These are phyloP conservation scores for Cheilosia vulpina DNA, from an alignment of 2,888 invertebrate genomes.

Conservation along the genomic window DNA sequence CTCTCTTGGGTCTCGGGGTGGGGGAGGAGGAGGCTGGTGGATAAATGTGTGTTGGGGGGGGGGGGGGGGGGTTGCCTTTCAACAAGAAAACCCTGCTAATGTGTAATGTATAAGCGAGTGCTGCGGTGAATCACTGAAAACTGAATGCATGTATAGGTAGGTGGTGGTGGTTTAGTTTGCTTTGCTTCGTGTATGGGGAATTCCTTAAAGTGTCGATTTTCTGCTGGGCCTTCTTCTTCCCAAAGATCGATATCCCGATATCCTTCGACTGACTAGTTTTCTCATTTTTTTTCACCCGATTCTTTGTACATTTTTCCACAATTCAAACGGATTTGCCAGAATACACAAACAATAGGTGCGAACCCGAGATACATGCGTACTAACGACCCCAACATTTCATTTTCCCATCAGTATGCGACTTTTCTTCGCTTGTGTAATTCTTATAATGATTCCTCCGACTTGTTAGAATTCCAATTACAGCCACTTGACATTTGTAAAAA, in stretches of 20 bases:
- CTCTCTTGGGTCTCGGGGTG: slow-evolving; percentile 4
- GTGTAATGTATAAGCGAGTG: slow-evolving; percentile 71
- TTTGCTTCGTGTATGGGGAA: slow-evolving; percentile 53
- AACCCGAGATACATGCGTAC: slow-evolving; percentile 64
- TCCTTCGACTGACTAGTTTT: slow-evolving; percentile 46
- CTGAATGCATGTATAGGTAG: slow-evolving; percentile 69
- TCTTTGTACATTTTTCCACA: slow-evolving; percentile 12
- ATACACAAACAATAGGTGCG: slow-evolving; percentile 15
- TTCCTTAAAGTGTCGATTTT: slow-evolving; percentile 74
- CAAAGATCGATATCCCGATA: slow-evolving; percentile 74
- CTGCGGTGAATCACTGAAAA: slow-evolving; percentile 73
- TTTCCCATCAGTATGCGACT: background rate
- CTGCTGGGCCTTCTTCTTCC: slow-evolving; percentile 33
- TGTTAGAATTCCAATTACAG: slow-evolving; percentile 57
- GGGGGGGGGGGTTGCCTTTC: slow-evolving; percentile 58
- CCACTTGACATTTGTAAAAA: slow-evolving; percentile 24
- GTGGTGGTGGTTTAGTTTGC: slow-evolving; percentile 58
- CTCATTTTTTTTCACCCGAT: slow-evolving; percentile 7
- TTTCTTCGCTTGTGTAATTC: slow-evolving; percentile 6
- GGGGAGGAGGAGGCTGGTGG: background rate
- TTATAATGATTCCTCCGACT: slow-evolving; percentile 45
- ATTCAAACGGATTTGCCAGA: slow-evolving; percentile 9
- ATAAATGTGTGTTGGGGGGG: slow-evolving; percentile 13
- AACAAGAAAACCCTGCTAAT: slow-evolving; percentile 68
- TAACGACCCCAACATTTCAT: background rate